Percentiles rank a stretch among this genome's conserved stretches.
These are phyloP conservation scores for Montipora foliosa DNA, from an alignment of 64 coral and sea anemone genomes.

Conservation along the genomic window DNA sequence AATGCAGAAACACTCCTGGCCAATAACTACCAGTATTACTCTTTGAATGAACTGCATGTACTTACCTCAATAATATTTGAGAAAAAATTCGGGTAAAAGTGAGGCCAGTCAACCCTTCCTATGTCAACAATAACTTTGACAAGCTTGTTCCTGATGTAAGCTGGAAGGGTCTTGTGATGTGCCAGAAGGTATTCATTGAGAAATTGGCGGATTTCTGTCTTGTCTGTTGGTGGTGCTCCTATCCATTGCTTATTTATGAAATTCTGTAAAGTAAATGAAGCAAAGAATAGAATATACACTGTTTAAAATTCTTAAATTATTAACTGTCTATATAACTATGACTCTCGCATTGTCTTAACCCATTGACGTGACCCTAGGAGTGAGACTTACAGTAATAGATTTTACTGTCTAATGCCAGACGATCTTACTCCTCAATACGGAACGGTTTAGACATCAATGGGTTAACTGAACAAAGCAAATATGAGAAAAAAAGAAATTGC, in stretches of 20 bases:
- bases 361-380: too few relatives aligned
- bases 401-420: too few relatives aligned
- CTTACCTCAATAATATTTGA: conserved; percentile 87
- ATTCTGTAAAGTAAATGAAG: conserved; percentile 59
- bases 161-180: conserved; percentile 77
- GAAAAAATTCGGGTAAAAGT: conserved; percentile 94
- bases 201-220: conserved; percentile 88
- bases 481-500: too few relatives aligned
- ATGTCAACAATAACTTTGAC: conserved; percentile 91
- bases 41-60: too few relatives aligned
- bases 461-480: too few relatives aligned
- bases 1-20: too few relatives aligned
- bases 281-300: background rate
- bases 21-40: too few relatives aligned
- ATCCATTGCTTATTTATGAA: conserved; percentile 98
- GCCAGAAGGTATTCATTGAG: conserved; percentile 91
- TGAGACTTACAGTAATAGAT: too few relatives aligned
- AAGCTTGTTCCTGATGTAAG: conserved; percentile 89
- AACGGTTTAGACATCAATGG: too few relatives aligned
- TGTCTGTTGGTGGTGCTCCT: conserved; percentile 84
- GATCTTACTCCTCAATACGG: too few relatives aligned
- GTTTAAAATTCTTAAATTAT: background rate
- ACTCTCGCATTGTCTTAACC: too few relatives aligned
- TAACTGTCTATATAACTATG: too few relatives aligned
- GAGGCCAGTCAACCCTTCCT: conserved; percentile 94